Conservation (phyloP, 2,888 invertebrate genomes). For the Acrobasis repandana region DNA sequence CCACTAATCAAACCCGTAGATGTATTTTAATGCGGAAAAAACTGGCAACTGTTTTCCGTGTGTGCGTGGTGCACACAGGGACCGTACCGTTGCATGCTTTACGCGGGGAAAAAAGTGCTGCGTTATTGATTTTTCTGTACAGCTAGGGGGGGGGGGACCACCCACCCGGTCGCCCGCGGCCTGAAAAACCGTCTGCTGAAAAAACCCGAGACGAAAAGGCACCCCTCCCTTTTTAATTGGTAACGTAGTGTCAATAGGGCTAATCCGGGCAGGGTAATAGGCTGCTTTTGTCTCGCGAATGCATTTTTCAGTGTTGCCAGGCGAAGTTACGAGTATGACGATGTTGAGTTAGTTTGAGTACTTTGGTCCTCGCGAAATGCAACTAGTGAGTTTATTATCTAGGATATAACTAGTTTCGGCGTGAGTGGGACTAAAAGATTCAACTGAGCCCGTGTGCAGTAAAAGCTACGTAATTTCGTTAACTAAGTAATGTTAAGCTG, state of each 20-base stretch:
- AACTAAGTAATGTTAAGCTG: not conserved
- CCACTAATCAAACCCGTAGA: conserved; percentile 61
- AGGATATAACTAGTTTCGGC: not conserved
- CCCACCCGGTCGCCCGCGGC: conserved; percentile 71
- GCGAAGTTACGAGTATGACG: conserved; percentile 42
- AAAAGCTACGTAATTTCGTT: not conserved
- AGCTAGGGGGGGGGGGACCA: conserved; percentile 60
- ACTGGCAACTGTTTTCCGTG: conserved; percentile 61
- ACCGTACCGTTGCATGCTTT: conserved; percentile 81
- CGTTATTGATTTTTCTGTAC: conserved; percentile 84
- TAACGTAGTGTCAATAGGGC: conserved; percentile 83
- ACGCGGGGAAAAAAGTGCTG: conserved; percentile 84
- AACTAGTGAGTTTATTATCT: not conserved
- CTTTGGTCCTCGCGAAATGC: conserved; percentile 6
- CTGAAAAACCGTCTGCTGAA: conserved; percentile 83
- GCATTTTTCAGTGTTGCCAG: conserved; percentile 78
- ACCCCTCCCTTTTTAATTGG: conserved; percentile 83
- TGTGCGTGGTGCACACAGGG: conserved; percentile 63
- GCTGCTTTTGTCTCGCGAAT: conserved; percentile 76
- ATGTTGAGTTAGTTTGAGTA: conserved; percentile 19
- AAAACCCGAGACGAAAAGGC: conserved; percentile 82
- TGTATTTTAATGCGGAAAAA: conserved; percentile 74
- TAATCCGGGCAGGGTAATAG: conserved; percentile 78
- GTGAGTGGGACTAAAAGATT: not conserved
- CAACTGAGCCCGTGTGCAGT: not conserved